Base-by-base conservation (phyloP, 2,888 invertebrate genomes). In the Selenia dentaria region DNA sequence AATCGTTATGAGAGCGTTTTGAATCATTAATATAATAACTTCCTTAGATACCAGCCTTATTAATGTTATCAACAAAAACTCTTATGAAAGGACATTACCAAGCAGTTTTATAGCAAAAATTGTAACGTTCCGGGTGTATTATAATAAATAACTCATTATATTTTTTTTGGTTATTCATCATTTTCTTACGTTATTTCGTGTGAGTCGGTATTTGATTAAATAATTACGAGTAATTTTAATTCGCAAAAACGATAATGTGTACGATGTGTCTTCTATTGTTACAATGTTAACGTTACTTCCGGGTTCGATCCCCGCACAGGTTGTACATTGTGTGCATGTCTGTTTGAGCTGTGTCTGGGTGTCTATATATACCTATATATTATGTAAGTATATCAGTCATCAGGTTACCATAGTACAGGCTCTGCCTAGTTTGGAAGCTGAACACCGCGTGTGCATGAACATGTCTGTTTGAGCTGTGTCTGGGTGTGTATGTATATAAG, bases 121-220 rank as follows among this genome's bases (percentile, higher is more conserved):
- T 9, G 14, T 27, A 31, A 25, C 26, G 37, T 55, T 55, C 52
- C 52, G 50, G 44, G 47, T 53, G 27, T 22, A 52, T 38, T 44
- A 46, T 31, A 14, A 42, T 40, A 46, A 40, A 33, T 33, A 1
- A 12, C 14, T 28, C 12, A 9, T 25, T 8, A 16, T 31, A 4
- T 9, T 37, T 45, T 45, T 48, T 48, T 40, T 11, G 20, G 2
- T 22, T 12, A 14, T 14, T 1, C 16, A 10, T 14, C 0, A 5
- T 16, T 39, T 42, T 35, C 22, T 20, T 14, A 1, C 20, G 9
- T 10, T 1, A 25, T 10, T 8, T 4, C 22, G 1, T 8, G 8
- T 22, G 8, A 27, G 18, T 24, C 28, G 14, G 22, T 13, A 8
- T 34, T 14, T 14, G 22, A 26, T 25, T 5, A 25, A 25, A 16